Conservation (phyloP, 2,113 vertebrate genomes). For the Prunella fulvescens region DNA sequence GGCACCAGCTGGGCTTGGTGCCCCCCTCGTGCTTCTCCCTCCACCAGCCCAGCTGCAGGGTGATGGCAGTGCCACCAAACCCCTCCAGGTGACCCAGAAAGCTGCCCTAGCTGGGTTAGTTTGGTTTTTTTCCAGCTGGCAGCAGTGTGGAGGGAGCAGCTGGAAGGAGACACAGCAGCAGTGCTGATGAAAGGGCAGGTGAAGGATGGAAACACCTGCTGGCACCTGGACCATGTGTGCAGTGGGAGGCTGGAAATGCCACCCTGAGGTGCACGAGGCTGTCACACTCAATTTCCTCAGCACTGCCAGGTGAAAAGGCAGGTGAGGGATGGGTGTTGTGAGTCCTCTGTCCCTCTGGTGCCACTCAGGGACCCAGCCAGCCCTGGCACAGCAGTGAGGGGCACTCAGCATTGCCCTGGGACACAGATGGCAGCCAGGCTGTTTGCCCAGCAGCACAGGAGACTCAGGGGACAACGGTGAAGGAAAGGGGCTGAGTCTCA, state of each 20-base stretch:
- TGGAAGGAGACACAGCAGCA: not conserved
- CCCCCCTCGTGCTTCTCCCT: not conserved
- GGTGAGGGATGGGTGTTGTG: not conserved
- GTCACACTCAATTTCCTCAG: not conserved
- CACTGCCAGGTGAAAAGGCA: conserved; percentile 3
- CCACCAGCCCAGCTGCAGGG: not conserved
- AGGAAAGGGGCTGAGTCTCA: no score
- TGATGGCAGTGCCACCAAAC: not conserved
- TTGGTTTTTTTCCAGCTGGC: not conserved
- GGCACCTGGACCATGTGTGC: conserved; percentile 16
- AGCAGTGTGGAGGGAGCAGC: not conserved
- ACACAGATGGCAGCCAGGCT: no score
- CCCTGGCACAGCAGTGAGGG: no score
- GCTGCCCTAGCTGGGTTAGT: no score
- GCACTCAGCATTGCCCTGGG: no score
- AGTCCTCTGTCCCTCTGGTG: no score
- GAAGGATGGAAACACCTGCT: conserved; percentile 20
- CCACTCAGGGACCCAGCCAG: no score
- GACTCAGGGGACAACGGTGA: no score
- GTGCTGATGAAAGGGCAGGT: not conserved
- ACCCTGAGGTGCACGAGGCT: not conserved
- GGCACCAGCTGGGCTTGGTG: not conserved
- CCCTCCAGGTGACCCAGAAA: not conserved
- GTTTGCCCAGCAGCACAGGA: no score
- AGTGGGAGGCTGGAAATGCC: not conserved